phyloP scores from a whole-genome alignment of 2,888 invertebrate genomes.

The Chrysolina americana region DNA sequence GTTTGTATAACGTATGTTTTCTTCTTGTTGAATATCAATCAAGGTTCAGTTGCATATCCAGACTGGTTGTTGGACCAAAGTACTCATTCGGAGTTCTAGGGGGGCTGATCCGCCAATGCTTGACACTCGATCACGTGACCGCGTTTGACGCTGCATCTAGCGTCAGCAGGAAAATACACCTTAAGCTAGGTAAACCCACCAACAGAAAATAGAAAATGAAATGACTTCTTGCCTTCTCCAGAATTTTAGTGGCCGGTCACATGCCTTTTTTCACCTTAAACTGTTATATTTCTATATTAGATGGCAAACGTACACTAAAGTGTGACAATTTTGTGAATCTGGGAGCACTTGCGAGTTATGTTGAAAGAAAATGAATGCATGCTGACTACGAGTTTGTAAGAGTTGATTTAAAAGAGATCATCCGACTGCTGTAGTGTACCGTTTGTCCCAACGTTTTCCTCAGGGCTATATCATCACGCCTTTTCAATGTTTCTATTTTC shows the following conservation, averaged over 20 bases:
- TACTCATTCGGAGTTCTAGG: too few species aligned
- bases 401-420: conserved; percentile 46
- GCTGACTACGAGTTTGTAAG: conserved; percentile 49
- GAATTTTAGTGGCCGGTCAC: conserved; percentile 22
- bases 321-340: conserved; percentile 54
- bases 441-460: conserved; percentile 64
- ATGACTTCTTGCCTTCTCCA: background rate
- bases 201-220: too few species aligned
- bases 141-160: too few species aligned
- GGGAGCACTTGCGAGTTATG: conserved; percentile 48
- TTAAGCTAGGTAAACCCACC: too few species aligned
- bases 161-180: too few species aligned
- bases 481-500: conserved; percentile 29
- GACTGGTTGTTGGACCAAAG: too few species aligned
- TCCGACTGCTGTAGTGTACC: conserved; percentile 64
- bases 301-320: conserved; percentile 62
- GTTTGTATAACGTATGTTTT: too few species aligned
- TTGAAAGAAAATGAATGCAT: conserved; percentile 53
- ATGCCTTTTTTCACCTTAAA: conserved; percentile 55
- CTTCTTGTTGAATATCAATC: too few species aligned
- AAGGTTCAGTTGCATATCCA: too few species aligned
- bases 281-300: conserved; percentile 30
- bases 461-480: conserved; percentile 60
- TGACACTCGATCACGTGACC: too few species aligned
- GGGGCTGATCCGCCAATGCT: too few species aligned